Base-by-base conservation (phyloP, 2,797 vertebrate species). In the Acropternis orthonyx region DNA sequence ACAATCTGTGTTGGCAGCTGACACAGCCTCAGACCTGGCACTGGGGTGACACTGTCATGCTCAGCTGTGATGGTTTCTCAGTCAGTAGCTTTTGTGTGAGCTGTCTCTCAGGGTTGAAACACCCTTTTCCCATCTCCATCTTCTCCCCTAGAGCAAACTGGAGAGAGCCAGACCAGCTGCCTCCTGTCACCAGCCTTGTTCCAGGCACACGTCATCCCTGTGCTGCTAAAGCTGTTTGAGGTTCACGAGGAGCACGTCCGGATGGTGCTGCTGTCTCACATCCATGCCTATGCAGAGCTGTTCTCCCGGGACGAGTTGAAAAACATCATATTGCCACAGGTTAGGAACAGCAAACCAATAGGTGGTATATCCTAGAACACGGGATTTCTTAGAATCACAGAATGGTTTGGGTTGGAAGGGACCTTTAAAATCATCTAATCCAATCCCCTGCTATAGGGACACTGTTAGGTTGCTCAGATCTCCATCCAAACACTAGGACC, bases 161-260 rank as follows among this genome's bases (percentile, higher is more conserved):
- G 97, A 39, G 98, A 97, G 49, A 96, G 92, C 73, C 94, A 97
- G 76, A 97, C 98, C 67, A 98, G 98, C 43, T 98, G 98, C 95
- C 98, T 99, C 90, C 98, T 99, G 73, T 99, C 99, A 0, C 95
- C 98, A 78, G 97, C 98, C 39, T 96, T 99, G 84, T 99, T 99
- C 98, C 98, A 98, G 85, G 98, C 98, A 9, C 98, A 99, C 0
- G 98, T 99, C 93, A 98, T 99, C 73, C 99, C 99, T 8, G 98
- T 98, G 97, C 98, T 99, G 63, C 98, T 99, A 59, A 99, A 98
- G 96, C 98, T 99, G 43, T 99, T 98, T 76, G 98, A 98, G 94
- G 98, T 99, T 46, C 99, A 99, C 0, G 99, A 99, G 97, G 99
- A 99, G 71, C 99, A 99, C 0, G 98, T 99, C 52, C 98, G 99